Evolutionary conservation across 2,797 vertebrate genomes (phyloP).

Genomic region (Neoniphon sammara): DNA sequence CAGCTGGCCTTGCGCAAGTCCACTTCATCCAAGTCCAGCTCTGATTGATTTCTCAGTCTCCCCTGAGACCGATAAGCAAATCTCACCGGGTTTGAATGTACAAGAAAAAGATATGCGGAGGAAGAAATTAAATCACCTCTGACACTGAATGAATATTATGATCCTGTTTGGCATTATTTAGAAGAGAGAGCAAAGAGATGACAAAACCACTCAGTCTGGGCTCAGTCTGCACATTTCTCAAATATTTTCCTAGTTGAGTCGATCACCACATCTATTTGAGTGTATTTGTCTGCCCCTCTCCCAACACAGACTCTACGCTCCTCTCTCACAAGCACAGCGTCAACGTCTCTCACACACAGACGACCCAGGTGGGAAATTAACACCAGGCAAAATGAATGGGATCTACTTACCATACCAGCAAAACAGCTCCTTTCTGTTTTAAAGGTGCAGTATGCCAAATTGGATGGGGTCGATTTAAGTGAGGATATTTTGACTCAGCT

Average conservation of each 20-base stretch:
- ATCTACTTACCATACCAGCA: slow-evolving; percentile 3
- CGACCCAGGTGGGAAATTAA: slow-evolving; percentile 30
- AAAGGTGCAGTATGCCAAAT: too few relatives aligned
- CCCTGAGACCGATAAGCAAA: background rate
- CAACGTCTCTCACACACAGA: slow-evolving; percentile 16
- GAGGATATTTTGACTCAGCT: too few relatives aligned
- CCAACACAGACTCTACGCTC: slow-evolving; percentile 25
- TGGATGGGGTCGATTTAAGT: too few relatives aligned
- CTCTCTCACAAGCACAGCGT: slow-evolving; percentile 17
- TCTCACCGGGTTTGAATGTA: slow-evolving; percentile 9
- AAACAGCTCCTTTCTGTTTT: slow-evolving; percentile 2
- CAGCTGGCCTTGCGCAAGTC: background rate
- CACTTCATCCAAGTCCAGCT: background rate
- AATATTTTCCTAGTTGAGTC: slow-evolving; percentile 81
- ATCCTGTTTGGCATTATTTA: slow-evolving; percentile 51
- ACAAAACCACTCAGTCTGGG: slow-evolving; percentile 73
- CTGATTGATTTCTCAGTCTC: background rate
- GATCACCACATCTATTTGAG: slow-evolving; percentile 74
- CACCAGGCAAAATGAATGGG: slow-evolving; percentile 21
- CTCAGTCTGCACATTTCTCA: slow-evolving; percentile 75
- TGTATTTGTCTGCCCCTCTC: slow-evolving; percentile 57
- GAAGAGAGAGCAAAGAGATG: slow-evolving; percentile 65
- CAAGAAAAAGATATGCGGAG: slow-evolving; percentile 1
- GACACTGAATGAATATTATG: slow-evolving; percentile 36
- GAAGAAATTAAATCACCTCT: slow-evolving; percentile 44